Percentiles rank a stretch among this genome's conserved stretches.
Conservation (phyloP, 2,888 invertebrate species). For the Metopia argyrocephala region DNA sequence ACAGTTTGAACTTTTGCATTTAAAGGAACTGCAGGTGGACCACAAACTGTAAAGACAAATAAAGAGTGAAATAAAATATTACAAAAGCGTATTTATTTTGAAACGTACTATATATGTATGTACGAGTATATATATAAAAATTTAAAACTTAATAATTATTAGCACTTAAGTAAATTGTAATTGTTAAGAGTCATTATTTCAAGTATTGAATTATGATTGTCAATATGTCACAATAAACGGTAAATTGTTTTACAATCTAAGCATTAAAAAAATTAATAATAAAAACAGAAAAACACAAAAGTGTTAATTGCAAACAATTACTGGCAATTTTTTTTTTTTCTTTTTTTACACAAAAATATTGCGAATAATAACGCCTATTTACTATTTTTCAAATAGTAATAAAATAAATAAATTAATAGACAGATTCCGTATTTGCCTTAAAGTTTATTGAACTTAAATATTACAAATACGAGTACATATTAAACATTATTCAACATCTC, state of each 20-base stretch:
- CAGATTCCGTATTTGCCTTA: slow-evolving; percentile 10
- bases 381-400: not conserved
- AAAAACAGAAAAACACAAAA: not conserved
- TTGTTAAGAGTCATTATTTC: no score
- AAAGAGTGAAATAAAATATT: not conserved
- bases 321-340: slow-evolving; percentile 15
- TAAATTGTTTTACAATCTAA: slow-evolving; percentile 2
- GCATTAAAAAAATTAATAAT: not conserved
- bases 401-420: not conserved
- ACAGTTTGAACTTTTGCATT: slow-evolving; percentile 84
- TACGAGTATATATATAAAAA: no score
- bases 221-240: slow-evolving; percentile 11
- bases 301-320: slow-evolving; percentile 45
- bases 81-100: no score
- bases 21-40: slow-evolving; percentile 90
- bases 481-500: not conserved
- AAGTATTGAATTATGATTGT: not conserved
- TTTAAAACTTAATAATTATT: not conserved
- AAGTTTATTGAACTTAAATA: slow-evolving; percentile 54
- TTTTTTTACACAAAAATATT: not conserved
- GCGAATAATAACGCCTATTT: slow-evolving; percentile 16
- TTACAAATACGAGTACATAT: not conserved
- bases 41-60: slow-evolving; percentile 80
- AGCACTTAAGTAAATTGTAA: no score
- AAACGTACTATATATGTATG: no score